A percentile compares a stretch with the other conserved stretches of the same genome.
phyloP scores from a whole-genome alignment of 2,113 vertebrate genomes.

The Platysternon megacephalum region DNA sequence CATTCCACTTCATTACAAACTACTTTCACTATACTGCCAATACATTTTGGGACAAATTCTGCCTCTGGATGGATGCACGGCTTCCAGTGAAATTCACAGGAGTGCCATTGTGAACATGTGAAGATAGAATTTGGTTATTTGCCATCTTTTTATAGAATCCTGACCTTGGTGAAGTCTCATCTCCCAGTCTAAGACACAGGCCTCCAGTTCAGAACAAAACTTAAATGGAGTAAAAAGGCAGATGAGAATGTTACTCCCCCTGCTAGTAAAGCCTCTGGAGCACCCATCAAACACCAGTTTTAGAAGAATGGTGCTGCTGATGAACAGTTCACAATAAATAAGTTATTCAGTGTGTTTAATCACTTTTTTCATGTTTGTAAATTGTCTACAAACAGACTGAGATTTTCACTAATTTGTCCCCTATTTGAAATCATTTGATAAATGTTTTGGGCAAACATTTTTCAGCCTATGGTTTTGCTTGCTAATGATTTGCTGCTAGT shows the following conservation, averaged over 20 bases:
- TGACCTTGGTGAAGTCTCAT: background rate
- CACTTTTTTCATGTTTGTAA: conserved; percentile 68
- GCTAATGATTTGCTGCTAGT: conserved; percentile 55
- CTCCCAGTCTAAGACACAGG: background rate
- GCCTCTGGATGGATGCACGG: background rate
- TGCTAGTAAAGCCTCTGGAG: conserved; percentile 18
- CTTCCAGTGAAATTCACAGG: background rate
- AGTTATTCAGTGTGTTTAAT: conserved; percentile 66
- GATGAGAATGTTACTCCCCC: background rate
- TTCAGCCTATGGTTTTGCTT: conserved; percentile 59
- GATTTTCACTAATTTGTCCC: conserved; percentile 74
- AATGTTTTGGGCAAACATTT: conserved; percentile 72
- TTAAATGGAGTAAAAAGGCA: background rate
- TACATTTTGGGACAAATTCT: background rate
- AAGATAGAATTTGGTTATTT: background rate
- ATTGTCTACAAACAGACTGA: conserved; percentile 67
- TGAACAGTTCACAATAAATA: conserved; percentile 46
- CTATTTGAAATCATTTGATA: conserved; percentile 66
- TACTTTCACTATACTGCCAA: background rate
- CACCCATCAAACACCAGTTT: conserved; percentile 64
- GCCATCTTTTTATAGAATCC: background rate
- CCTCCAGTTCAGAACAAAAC: background rate
- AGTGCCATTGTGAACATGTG: background rate
- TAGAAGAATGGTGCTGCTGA: conserved; percentile 54
- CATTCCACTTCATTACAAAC: background rate